phyloP scores from a whole-genome alignment of 2,113 vertebrate genomes.

The Gambusia affinis region DNA sequence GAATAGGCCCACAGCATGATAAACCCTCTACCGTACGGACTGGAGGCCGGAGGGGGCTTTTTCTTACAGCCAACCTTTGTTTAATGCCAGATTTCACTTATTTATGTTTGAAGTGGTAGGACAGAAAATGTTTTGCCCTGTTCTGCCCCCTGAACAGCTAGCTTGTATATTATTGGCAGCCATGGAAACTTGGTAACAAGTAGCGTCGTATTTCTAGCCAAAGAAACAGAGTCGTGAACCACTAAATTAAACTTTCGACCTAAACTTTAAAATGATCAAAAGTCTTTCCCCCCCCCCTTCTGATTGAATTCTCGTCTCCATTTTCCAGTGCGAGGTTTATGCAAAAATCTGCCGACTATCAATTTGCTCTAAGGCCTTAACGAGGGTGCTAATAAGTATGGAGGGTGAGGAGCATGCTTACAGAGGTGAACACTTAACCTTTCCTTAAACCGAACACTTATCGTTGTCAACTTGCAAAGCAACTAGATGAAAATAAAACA shows the following conservation, averaged over 20 bases:
- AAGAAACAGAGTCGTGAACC: too few species aligned
- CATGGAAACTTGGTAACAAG: background rate
- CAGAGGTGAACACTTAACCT: background rate
- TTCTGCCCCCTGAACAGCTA: too few species aligned
- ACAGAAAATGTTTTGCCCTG: background rate
- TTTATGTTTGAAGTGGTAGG: too few species aligned
- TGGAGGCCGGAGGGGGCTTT: too few species aligned
- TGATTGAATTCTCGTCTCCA: background rate
- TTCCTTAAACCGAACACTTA: background rate
- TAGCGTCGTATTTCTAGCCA: too few species aligned
- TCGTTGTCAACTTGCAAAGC: background rate
- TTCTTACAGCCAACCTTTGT: too few species aligned
- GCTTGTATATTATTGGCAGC: background rate
- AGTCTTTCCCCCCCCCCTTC: background rate
- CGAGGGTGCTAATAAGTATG: background rate
- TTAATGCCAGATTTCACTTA: too few species aligned
- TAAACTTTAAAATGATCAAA: too few species aligned
- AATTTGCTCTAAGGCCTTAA: background rate
- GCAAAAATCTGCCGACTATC: background rate
- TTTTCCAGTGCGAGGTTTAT: background rate
- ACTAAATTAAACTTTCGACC: too few species aligned
- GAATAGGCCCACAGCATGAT: background rate
- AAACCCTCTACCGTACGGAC: background rate
- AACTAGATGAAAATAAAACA: constrained; percentile 7
- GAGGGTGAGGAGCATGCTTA: too few species aligned